Conservation (phyloP, 2,113 vertebrate genomes). For the Peromyscus californicus region DNA sequence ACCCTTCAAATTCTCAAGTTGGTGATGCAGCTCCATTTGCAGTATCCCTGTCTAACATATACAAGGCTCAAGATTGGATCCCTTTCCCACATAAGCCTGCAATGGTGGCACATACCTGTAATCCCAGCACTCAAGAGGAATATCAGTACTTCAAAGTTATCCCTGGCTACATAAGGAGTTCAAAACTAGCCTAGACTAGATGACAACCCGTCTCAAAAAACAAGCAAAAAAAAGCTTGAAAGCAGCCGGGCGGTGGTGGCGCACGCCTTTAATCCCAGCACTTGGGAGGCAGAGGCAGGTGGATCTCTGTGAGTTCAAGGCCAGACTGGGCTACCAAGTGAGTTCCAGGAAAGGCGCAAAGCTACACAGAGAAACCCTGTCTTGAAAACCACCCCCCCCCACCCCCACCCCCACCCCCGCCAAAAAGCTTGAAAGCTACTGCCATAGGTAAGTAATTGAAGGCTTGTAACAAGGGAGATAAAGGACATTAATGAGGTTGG, state of each 20-base stretch:
- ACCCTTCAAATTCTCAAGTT: not conserved
- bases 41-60: not conserved
- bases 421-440: not conserved
- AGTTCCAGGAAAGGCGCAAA: no score
- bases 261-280: no score
- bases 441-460: slow-evolving; percentile 33
- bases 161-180: not conserved
- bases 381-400: no score
- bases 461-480: slow-evolving; percentile 34
- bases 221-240: not conserved
- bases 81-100: not conserved
- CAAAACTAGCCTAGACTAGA: not conserved
- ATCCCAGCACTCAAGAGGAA: not conserved
- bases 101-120: not conserved
- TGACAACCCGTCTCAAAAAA: not conserved
- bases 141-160: not conserved
- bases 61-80: not conserved
- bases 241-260: no score
- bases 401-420: no score
- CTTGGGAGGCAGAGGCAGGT: no score
- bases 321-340: no score
- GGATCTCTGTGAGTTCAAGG: no score
- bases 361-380: no score
- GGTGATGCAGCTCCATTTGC: not conserved
- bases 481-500: slow-evolving; percentile 60